Evolutionary conservation across 2,113 vertebrate species (phyloP), one percentile per base, ranked within the genome.

Genomic region (Syngnathus scovelli): DNA sequence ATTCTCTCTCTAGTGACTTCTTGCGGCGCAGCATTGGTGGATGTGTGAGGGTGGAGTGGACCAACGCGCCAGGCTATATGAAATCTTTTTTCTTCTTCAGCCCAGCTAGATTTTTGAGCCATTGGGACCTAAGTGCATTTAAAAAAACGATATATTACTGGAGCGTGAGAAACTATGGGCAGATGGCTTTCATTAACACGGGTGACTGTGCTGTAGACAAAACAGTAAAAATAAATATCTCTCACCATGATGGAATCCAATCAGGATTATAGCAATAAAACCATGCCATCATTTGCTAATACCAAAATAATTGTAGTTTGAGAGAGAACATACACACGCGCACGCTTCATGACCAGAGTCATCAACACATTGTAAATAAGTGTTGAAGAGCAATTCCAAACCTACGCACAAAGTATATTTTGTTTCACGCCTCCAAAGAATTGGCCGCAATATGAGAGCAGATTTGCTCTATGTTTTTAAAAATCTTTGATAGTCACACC

Each of bases 51-150:
- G 79, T 81, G 58, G 72, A 80, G 68, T 76, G 74, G 69, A 77
- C 61, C 71, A 86, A 78, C 75, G 77, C 67, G 68, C 72, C 79
- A 76, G 5, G 61, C 55, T 55, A 78, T 79, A 80, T 67, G 71
- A 37, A 74, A 83, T 76, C 5, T 15, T 16, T 66, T 69, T 78
- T 80, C 71, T 76, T 65, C 69, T 61, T 69, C 64, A 38, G 33
- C 61, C 67, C 68, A 56, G 71, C 76, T 79, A 72, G 77, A 77
- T 46, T 48, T 48, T 48, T 6, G 1, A 16, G 13, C 44, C 72
- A 67, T 44, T 69, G 83, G 83, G 74, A 83, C 64, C 49, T 15
- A 3, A 36, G 63, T 9, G 48, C 63, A 82, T 62, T 39, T 55
- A 38, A 59, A 61, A 61, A 75, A 65, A 64, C 71, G 71, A 82